Evolutionary conservation across 1,140 invertebrate species (phyloP).

Genomic region (Drosophila quadrilineata): DNA sequence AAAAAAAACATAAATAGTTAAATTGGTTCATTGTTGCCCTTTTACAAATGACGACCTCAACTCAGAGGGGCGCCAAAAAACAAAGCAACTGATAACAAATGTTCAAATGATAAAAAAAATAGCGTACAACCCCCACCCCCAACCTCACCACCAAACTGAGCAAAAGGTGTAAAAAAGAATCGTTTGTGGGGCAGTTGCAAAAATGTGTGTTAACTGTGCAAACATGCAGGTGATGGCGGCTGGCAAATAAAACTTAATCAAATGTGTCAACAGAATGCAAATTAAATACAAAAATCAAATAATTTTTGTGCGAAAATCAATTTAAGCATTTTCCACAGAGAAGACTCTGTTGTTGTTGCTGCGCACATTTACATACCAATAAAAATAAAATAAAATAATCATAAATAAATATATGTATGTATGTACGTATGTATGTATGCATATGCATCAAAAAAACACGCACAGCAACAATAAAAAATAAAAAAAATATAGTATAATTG

Average conservation of each 20-base stretch:
- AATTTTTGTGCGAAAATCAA: slow-evolving; percentile 76
- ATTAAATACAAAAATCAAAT: slow-evolving; percentile 67
- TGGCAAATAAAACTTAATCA: slow-evolving; percentile 76
- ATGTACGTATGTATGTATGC: slow-evolving; percentile 14
- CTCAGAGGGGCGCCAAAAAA: slow-evolving; percentile 5
- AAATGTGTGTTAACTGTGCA: slow-evolving; percentile 75
- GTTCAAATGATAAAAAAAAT: background rate
- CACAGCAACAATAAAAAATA: slow-evolving; percentile 7
- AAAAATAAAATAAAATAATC: slow-evolving; percentile 44
- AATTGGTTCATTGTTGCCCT: slow-evolving; percentile 20
- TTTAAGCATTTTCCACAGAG: slow-evolving; percentile 61
- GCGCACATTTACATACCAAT: slow-evolving; percentile 64
- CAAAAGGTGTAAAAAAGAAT: too few species aligned
- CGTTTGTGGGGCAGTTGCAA: slow-evolving; percentile 50
- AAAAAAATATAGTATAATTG: too few species aligned
- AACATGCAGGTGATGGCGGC: slow-evolving; percentile 69
- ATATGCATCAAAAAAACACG: slow-evolving; percentile 10
- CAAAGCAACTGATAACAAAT: background rate
- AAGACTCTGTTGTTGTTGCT: background rate
- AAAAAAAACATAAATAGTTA: slow-evolving; percentile 7
- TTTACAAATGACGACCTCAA: slow-evolving; percentile 20
- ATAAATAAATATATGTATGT: slow-evolving; percentile 10
- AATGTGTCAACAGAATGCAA: slow-evolving; percentile 72
- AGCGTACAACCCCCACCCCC: too few species aligned
- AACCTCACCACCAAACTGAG: too few species aligned